phyloP scores from a whole-genome alignment of 2,797 vertebrate species.

The Pteropus rufus region DNA sequence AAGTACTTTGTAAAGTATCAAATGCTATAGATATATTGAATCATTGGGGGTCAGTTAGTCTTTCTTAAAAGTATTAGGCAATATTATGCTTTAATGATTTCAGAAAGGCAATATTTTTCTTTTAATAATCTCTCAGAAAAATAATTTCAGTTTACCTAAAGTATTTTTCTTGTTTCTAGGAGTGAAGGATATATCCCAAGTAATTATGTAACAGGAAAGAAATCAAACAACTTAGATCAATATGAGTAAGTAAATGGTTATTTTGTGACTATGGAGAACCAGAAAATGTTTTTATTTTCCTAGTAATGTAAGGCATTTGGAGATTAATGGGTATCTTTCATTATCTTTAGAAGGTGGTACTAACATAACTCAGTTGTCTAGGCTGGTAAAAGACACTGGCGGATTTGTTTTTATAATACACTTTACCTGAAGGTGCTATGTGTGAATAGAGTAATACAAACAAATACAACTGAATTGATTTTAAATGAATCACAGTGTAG shows the following conservation, averaged over 20 bases:
- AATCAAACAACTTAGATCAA: constrained; percentile 90
- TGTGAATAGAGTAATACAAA: neutral
- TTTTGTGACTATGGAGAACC: constrained; percentile 27
- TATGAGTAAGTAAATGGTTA: constrained; percentile 89
- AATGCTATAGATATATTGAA: neutral
- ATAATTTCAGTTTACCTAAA: neutral
- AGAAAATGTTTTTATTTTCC: constrained; percentile 17
- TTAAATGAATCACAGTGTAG: constrained; percentile 2
- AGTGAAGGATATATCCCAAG: constrained; percentile 95
- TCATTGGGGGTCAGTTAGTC: neutral
- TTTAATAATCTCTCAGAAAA: neutral
- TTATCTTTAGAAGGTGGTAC: neutral
- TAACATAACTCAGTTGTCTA: neutral
- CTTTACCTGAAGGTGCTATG: neutral
- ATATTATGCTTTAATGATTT: neutral
- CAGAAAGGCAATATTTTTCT: neutral
- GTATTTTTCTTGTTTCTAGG: constrained; percentile 78
- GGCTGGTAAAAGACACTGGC: neutral
- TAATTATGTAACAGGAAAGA: constrained; percentile 93
- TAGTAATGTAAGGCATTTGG: neutral
- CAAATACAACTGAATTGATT: neutral
- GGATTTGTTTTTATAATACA: neutral
- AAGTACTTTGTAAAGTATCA: neutral
- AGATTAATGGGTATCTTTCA: neutral
- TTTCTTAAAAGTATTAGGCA: neutral